Base-by-base conservation (phyloP, 2,113 vertebrate genomes). In the Accipiter cooperii region DNA sequence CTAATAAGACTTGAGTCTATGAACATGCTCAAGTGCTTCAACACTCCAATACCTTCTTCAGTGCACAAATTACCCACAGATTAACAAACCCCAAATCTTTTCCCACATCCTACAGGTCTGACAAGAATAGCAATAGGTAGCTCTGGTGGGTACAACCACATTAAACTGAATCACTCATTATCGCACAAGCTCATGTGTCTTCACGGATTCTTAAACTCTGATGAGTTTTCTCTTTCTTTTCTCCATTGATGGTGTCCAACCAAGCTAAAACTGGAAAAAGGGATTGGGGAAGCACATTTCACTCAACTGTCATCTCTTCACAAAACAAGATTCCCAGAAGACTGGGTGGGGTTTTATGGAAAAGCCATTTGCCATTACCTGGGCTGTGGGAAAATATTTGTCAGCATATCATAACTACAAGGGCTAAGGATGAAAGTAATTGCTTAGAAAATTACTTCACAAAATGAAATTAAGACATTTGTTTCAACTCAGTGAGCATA, bases 361-460 rank as follows among this genome's bases (percentile, higher is more conserved):
- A 68, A 90, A 79, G 47, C 14, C 19, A 54, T 82, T 82, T 65
- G 19, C 66, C 13, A 16, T 55, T 87, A 84, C 61, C 61, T 81
- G 51, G 34, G 52, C 47, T 68, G 42, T 29, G 40, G 60, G 46
- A 89, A 89, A 78, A 68, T 29, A 71, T 46, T 65, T 91, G 36
- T 63, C 57, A 78, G 47, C 47, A 3, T 61, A 49, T 75, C 34
- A 26, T 2, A 1, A 9, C 84, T 71, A 10, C 4, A 20, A 65
- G n/a, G 42, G 29, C 33, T 73, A 81, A 75, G 47, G 87, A 93
- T 64, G 28, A 91, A 89, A 89, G 49, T 87, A 92, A 95, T 91
- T 92, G n/a, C 88, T 89, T 78, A 64, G 86, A 92, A 94, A 96
- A 97, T 86, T 24, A 74, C 64, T 58, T 83, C 52, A 66, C 47